phyloP scores from a whole-genome alignment of 2,888 invertebrate species.

The Phania funesta region DNA sequence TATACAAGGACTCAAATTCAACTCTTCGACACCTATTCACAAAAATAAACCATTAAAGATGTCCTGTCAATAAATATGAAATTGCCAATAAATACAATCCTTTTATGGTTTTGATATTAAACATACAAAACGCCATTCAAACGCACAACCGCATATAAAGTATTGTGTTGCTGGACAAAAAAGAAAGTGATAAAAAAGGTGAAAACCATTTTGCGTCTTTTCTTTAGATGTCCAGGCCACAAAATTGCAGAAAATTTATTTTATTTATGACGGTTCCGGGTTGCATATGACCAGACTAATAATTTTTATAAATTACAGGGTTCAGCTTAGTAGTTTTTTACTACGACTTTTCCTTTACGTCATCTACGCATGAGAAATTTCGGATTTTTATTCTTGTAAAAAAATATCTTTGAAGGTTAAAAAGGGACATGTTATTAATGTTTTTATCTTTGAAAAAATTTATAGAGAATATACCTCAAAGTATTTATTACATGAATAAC shows the following conservation, averaged over 20 bases:
- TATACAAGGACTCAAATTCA: too few species aligned
- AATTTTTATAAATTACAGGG: slow-evolving; percentile 75
- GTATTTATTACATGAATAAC: too few species aligned
- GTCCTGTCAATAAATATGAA: slow-evolving; percentile 75
- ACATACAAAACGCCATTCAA: slow-evolving; percentile 48
- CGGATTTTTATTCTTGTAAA: too few species aligned
- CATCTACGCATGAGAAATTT: slow-evolving; percentile 50
- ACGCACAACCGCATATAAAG: slow-evolving; percentile 5
- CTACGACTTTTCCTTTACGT: slow-evolving; percentile 10
- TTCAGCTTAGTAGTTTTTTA: slow-evolving; percentile 43
- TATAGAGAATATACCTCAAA: too few species aligned
- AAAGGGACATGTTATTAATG: too few species aligned
- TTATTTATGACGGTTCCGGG: slow-evolving; percentile 70
- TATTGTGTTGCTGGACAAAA: slow-evolving; percentile 10
- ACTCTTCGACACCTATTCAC: slow-evolving; percentile 69
- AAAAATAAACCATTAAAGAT: slow-evolving; percentile 69
- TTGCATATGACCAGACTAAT: slow-evolving; percentile 78
- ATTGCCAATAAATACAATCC: slow-evolving; percentile 74
- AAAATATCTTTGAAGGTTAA: too few species aligned
- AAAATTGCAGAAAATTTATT: slow-evolving; percentile 70
- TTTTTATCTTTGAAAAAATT: too few species aligned
- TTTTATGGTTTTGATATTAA: slow-evolving; percentile 51
- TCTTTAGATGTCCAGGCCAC: slow-evolving; percentile 66
- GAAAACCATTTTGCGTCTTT: slow-evolving; percentile 42
- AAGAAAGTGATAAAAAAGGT: slow-evolving; percentile 65